Percentiles rank a stretch among this genome's conserved stretches.
These are phyloP conservation scores for Ladona fulva DNA, from an alignment of 1,140 invertebrate genomes.

Conservation along the genomic window DNA sequence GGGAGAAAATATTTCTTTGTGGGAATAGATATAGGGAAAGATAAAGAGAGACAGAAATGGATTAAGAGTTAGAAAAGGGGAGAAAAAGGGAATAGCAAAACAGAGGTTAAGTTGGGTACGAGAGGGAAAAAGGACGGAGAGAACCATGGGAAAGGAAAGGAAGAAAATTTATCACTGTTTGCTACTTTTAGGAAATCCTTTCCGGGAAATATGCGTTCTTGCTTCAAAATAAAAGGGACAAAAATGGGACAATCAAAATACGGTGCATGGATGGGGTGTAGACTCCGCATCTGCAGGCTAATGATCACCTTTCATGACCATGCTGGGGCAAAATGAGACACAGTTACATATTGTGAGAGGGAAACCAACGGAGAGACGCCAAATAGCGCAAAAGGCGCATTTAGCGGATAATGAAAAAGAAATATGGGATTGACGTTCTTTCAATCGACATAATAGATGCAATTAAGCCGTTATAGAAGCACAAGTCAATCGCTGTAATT, in stretches of 20 bases:
- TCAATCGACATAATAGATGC: no score
- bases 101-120: constrained; percentile 15
- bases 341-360: not conserved
- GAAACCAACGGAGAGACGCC: not conserved
- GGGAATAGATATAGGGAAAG: constrained; percentile 19
- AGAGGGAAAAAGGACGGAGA: not conserved
- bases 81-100: constrained; percentile 16
- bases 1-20: constrained; percentile 24
- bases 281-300: not conserved
- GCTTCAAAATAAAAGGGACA: not conserved
- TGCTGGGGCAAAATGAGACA: constrained; percentile 3
- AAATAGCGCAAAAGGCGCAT: no score
- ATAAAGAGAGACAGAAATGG: constrained; percentile 22
- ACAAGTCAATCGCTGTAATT: no score
- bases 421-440: no score
- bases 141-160: not conserved
- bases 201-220: not conserved
- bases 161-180: not conserved
- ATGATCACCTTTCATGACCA: not conserved
- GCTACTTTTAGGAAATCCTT: not conserved
- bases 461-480: no score
- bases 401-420: no score
- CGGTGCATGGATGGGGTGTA: not conserved
- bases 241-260: not conserved
- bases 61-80: constrained; percentile 15